A percentile compares a stretch with the other conserved stretches of the same genome.
Conservation (phyloP, 2,113 vertebrate species). For the Bos javanicus region DNA sequence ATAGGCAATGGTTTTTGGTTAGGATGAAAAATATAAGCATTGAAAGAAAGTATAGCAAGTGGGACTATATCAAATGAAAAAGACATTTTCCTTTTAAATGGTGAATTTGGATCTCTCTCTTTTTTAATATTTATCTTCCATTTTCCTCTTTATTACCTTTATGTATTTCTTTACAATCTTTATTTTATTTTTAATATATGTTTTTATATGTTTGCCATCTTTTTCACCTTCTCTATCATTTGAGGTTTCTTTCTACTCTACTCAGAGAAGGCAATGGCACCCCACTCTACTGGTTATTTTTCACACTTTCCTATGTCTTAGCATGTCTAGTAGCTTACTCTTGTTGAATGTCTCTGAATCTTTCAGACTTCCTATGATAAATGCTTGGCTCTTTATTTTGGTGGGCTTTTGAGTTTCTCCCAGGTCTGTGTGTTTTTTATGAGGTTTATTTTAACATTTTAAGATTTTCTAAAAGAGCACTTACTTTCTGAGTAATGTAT, state of each 20-base stretch:
- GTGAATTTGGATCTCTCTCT: neutral
- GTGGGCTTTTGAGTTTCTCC: neutral
- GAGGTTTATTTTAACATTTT: neutral
- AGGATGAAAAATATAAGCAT: neutral
- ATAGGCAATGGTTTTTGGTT: neutral
- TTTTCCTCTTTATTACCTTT: neutral
- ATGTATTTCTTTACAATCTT: neutral
- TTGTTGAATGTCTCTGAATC: neutral
- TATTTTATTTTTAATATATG: neutral
- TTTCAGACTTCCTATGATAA: neutral
- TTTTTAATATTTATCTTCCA: neutral
- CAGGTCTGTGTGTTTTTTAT: neutral
- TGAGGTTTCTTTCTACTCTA: neutral
- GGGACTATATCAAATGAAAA: neutral
- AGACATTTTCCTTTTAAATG: neutral
- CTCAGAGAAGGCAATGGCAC: too few relatives aligned
- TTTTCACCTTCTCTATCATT: neutral
- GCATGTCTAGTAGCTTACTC: neutral
- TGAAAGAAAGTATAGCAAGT: neutral
- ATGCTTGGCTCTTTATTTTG: neutral
- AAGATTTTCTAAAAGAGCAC: neutral
- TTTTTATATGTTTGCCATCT: neutral
- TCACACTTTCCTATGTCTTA: neutral
- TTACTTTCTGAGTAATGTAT: neutral
- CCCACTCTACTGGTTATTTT: neutral